These are phyloP conservation scores for Gadopsis marmoratus DNA, from an alignment of 2,797 vertebrate genomes.

Conservation along the genomic window DNA sequence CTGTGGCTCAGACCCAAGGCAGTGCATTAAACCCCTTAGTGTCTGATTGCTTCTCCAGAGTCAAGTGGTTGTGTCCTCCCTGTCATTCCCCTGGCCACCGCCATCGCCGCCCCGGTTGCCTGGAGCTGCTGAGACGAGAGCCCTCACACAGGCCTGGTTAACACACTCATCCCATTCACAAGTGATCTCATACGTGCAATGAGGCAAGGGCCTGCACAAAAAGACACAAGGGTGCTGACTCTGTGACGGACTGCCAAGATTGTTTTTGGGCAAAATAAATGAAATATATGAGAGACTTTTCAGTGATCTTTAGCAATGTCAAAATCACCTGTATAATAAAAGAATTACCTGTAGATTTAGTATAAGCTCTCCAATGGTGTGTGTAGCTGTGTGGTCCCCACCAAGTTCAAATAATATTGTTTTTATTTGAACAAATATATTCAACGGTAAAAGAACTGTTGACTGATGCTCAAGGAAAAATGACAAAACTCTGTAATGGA, in stretches of 20 bases:
- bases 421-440: background rate
- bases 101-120: slow-evolving; percentile 44
- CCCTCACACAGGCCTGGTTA: slow-evolving; percentile 62
- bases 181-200: slow-evolving; percentile 54
- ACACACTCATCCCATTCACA: slow-evolving; percentile 54
- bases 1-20: slow-evolving; percentile 87
- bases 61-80: slow-evolving; percentile 87
- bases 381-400: background rate
- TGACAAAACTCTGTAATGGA: no score
- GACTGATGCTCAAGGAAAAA: background rate
- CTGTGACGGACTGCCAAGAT: slow-evolving; percentile 16
- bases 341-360: background rate
- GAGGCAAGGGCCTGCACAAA: slow-evolving; percentile 14
- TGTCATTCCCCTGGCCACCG: slow-evolving; percentile 75
- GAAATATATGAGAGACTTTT: slow-evolving; percentile 19
- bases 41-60: slow-evolving; percentile 88
- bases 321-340: slow-evolving; percentile 13
- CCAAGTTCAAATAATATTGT: background rate
- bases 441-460: background rate
- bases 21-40: slow-evolving; percentile 86
- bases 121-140: slow-evolving; percentile 63
- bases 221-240: slow-evolving; percentile 22
- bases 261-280: slow-evolving; percentile 19
- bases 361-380: background rate
- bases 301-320: slow-evolving; percentile 12